phyloP scores from a whole-genome alignment of 2,888 invertebrate genomes.

The Tinea semifulvella region DNA sequence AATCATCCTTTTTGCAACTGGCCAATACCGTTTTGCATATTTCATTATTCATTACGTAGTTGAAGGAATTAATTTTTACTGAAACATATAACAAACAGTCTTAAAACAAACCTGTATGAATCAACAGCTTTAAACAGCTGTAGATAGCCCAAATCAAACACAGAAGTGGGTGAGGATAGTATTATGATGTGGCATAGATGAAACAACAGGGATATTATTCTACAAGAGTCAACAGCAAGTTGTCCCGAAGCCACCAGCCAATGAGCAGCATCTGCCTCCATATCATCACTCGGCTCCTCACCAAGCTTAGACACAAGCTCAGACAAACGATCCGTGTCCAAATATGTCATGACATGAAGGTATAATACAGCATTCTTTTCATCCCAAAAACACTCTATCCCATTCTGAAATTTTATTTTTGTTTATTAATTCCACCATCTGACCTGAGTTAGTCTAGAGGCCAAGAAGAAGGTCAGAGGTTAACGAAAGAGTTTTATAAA shows the following conservation, averaged over 20 bases:
- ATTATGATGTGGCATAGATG: slow-evolving; percentile 82
- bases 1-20: no score
- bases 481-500: no score
- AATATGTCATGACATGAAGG: slow-evolving; percentile 60
- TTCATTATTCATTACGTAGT: no score
- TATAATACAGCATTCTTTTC: slow-evolving; percentile 57
- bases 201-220: slow-evolving; percentile 77
- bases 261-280: slow-evolving; percentile 55
- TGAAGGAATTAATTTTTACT: no score
- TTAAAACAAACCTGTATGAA: slow-evolving; percentile 71
- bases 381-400: slow-evolving; percentile 68
- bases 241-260: slow-evolving; percentile 71
- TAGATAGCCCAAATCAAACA: slow-evolving; percentile 83
- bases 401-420: no score
- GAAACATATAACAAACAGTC: no score
- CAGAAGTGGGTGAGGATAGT: slow-evolving; percentile 52
- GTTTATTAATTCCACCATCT: no score
- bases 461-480: no score
- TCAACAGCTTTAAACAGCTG: slow-evolving; percentile 85
- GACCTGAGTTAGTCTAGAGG: no score
- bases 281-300: slow-evolving; percentile 44
- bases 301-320: slow-evolving; percentile 37
- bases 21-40: no score
- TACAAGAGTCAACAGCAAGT: slow-evolving; percentile 63
- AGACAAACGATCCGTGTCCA: slow-evolving; percentile 44